phyloP scores from a whole-genome alignment of 2,888 invertebrate species.

The Drosophila paranaensis region DNA sequence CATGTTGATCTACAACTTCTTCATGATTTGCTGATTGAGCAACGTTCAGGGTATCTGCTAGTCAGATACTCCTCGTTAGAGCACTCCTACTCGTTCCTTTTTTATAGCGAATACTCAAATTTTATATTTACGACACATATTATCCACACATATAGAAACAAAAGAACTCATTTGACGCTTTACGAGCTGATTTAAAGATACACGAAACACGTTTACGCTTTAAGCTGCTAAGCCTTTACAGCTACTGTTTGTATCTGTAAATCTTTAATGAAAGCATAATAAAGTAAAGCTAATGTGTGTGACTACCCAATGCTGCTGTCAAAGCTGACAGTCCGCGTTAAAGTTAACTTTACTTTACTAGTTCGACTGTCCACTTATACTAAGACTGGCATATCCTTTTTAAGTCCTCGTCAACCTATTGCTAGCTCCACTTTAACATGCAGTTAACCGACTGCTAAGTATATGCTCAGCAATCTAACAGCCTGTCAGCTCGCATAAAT shows the following conservation, averaged over 20 bases:
- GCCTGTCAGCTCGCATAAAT: constrained; percentile 3
- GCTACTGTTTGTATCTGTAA: not conserved
- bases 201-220: not conserved
- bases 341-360: not conserved
- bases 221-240: constrained; percentile 8
- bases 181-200: constrained; percentile 13
- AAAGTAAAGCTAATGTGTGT: not conserved
- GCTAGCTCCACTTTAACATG: not conserved
- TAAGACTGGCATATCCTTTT: not conserved
- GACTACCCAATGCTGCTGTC: not conserved
- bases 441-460: not conserved
- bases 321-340: not conserved
- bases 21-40: no score
- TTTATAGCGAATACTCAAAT: constrained; percentile 19
- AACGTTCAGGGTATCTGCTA: not conserved
- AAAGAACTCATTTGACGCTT: constrained; percentile 17
- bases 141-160: constrained; percentile 9
- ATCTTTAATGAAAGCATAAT: not conserved
- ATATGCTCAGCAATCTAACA: not conserved
- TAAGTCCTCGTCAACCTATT: not conserved
- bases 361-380: not conserved
- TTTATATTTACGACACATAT: constrained; percentile 35
- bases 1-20: no score
- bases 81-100: not conserved
- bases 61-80: not conserved